Evolutionary conservation across 2,797 vertebrate genomes (phyloP).

Genomic region (Coracias cyanogaster): DNA sequence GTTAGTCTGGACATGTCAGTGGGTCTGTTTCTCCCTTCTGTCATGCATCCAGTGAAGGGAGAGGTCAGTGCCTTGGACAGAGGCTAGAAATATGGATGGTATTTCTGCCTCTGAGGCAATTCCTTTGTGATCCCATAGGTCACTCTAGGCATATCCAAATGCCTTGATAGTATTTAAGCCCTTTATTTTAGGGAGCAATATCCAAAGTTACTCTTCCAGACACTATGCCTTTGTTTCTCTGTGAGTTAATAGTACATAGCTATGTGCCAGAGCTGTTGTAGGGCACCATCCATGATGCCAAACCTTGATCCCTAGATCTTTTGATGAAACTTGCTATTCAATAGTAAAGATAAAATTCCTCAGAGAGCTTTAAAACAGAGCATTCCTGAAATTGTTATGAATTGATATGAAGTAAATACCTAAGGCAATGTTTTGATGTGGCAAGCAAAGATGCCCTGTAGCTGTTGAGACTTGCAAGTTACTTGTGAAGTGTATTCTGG

Average conservation of each 20-base stretch:
- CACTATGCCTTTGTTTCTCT: not conserved
- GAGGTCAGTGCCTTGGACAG: not conserved
- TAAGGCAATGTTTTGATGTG: conserved; percentile 20
- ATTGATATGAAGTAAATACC: conserved; percentile 2
- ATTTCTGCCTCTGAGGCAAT: conserved; percentile 56
- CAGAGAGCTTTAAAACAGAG: not conserved
- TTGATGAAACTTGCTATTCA: not conserved
- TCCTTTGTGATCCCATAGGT: not conserved
- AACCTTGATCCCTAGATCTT: not conserved
- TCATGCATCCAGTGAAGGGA: not conserved
- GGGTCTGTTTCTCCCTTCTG: not conserved
- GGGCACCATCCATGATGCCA: not conserved
- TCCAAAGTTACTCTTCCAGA: not conserved
- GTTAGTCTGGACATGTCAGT: not conserved
- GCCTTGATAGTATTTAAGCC: not conserved
- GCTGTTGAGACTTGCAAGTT: not conserved
- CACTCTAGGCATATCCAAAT: not conserved
- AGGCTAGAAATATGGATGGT: conserved; percentile 4
- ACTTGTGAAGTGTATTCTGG: not conserved
- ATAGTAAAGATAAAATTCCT: conserved; percentile 38
- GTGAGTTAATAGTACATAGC: not conserved
- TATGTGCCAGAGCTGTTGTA: not conserved
- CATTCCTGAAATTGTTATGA: conserved; percentile 49
- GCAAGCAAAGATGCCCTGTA: conserved; percentile 45
- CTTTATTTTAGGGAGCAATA: not conserved